Evolutionary conservation across 2,797 vertebrate genomes (phyloP).

Genomic region (Anomalospiza imberbis): DNA sequence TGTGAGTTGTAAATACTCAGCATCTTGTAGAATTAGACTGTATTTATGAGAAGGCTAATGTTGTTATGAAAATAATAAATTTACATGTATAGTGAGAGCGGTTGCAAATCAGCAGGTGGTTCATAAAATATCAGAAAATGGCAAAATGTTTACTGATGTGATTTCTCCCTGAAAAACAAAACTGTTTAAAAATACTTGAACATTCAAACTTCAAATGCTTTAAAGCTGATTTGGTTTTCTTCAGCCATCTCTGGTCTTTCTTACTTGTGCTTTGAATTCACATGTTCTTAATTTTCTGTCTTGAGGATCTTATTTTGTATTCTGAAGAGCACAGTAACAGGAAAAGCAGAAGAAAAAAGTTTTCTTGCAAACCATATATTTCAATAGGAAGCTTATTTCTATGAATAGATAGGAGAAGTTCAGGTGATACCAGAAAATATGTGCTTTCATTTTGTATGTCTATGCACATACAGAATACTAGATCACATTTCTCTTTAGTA

Average conservation of each 20-base stretch:
- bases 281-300: background rate
- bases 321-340: background rate
- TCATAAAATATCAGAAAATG: constrained; percentile 36
- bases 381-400: background rate
- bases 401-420: background rate
- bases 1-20: background rate
- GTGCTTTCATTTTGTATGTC: background rate
- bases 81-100: background rate
- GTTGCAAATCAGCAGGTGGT: constrained; percentile 42
- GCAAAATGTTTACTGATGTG: constrained; percentile 25
- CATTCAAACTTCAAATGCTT: background rate
- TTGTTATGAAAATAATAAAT: constrained; percentile 38
- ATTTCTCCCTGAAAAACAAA: constrained; percentile 26
- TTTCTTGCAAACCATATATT: background rate
- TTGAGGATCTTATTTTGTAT: background rate
- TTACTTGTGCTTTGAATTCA: background rate
- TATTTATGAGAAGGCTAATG: constrained; percentile 1
- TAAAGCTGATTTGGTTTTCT: background rate
- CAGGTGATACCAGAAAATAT: background rate
- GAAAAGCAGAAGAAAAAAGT: background rate
- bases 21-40: background rate
- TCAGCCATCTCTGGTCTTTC: background rate
- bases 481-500: background rate
- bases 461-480: background rate
- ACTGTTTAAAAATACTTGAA: background rate